A percentile compares a stretch with the other conserved stretches of the same genome.
Conservation (phyloP, 2,888 invertebrate genomes). For the Chymomyza fuscimana region DNA sequence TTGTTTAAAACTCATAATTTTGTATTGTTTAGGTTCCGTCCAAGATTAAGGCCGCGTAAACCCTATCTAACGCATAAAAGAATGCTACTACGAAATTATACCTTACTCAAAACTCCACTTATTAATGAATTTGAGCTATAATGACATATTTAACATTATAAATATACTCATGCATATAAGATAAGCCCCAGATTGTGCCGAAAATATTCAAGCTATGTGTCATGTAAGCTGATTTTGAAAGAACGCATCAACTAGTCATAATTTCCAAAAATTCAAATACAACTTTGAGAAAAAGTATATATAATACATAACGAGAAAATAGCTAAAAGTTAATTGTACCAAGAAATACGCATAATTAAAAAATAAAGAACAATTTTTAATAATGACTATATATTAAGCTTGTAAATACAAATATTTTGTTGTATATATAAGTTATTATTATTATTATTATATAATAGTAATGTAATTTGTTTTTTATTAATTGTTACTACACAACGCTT, state of each 20-base stretch:
- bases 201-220: constrained; percentile 31
- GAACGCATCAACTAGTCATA: constrained; percentile 65
- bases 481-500: constrained; percentile 63
- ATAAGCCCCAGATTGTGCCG: constrained; percentile 62
- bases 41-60: constrained; percentile 39
- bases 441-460: constrained; percentile 39
- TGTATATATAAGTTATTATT: constrained; percentile 54
- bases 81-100: constrained; percentile 7
- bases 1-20: constrained; percentile 29
- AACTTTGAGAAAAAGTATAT: neutral
- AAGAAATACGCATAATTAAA: constrained; percentile 21
- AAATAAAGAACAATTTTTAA: constrained; percentile 33
- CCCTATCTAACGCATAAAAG: neutral
- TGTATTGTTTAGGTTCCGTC: constrained; percentile 60
- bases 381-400: constrained; percentile 38
- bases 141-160: neutral
- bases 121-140: too few relatives aligned
- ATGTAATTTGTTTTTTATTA: constrained; percentile 61
- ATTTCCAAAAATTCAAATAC: constrained; percentile 26
- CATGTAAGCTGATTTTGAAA: constrained; percentile 22
- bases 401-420: constrained; percentile 61
- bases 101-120: constrained; percentile 11
- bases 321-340: constrained; percentile 34
- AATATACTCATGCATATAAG: constrained; percentile 24
- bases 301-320: constrained; percentile 6